Conservation (phyloP, 2,888 invertebrate species). For the Exephanes ischioxanthus region DNA sequence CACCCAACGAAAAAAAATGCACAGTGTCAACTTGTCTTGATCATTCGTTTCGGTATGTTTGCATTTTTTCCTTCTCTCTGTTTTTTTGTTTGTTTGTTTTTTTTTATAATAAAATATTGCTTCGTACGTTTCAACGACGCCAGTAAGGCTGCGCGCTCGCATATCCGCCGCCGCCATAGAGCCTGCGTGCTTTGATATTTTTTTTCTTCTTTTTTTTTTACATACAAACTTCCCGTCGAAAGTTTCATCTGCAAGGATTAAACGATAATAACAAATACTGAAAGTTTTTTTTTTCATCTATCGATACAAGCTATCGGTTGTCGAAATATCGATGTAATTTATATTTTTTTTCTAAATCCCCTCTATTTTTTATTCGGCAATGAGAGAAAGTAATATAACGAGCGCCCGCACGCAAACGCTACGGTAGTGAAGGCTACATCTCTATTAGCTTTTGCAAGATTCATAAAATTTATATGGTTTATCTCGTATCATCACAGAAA, state of each 20-base stretch:
- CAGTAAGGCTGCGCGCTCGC: slow-evolving; percentile 74
- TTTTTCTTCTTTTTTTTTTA: slow-evolving; percentile 6
- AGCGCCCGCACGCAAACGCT: slow-evolving; percentile 64
- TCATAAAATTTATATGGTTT: slow-evolving; percentile 73
- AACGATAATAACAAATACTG: slow-evolving; percentile 56
- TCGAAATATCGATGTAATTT: slow-evolving; percentile 16
- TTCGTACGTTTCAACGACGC: slow-evolving; percentile 76
- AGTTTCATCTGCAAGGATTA: not conserved
- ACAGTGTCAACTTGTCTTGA: slow-evolving; percentile 16
- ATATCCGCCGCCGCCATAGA: slow-evolving; percentile 52
- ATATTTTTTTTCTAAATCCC: slow-evolving; percentile 17
- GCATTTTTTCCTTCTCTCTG: not conserved
- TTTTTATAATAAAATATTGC: slow-evolving; percentile 80
- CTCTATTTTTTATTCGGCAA: slow-evolving; percentile 43
- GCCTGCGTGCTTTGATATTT: slow-evolving; percentile 25
- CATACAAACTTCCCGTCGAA: not conserved
- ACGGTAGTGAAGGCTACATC: slow-evolving; percentile 69
- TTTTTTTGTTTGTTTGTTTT: slow-evolving; percentile 17
- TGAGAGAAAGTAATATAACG: slow-evolving; percentile 45
- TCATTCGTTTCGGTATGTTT: slow-evolving; percentile 39
- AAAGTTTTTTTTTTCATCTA: slow-evolving; percentile 55
- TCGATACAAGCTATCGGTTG: slow-evolving; percentile 7
- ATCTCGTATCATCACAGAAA: slow-evolving; percentile 76
- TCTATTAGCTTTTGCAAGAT: slow-evolving; percentile 70
- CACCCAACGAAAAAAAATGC: slow-evolving; percentile 10